Evolutionary conservation across 2,113 vertebrate genomes (phyloP), one percentile per base, ranked within the genome.

Genomic region (Eurypyga helias): DNA sequence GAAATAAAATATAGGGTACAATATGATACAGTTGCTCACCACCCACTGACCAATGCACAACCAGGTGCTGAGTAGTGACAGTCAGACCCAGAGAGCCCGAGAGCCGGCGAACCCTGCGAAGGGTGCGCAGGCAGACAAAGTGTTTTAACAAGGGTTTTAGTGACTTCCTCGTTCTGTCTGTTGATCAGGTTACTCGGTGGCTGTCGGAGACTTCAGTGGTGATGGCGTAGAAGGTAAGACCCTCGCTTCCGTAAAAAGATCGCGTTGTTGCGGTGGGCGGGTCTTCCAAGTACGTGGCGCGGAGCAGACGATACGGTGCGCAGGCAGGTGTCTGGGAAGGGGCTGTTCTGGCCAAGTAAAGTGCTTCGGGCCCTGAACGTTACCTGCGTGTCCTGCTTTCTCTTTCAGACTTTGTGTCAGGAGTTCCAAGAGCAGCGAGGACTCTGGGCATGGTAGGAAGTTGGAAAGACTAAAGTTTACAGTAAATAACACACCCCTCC

Each of bases 341-440:
- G 75, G 11, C 76, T 62, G 17, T 14, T 67, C 14, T 55, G 10
- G 36, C 81, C 51, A 71, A 65, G 31, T 20, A 31, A 69, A 87
- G 24, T 19, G 18, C 52, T 71, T 81, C 69, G 49, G 13, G 57
- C 75, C 5, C 29, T 86, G 61, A 43, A 31, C 21, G 13, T 57
- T 67, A 19, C 0, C 24, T 64, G 28, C 1, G 33, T 94, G 17
- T 79, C 41, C 73, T 75, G 64, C 67, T 88, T 95, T 97, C 15
- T 61, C 17, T 97, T 93, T 89, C 84, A 99, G 99, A 99, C 97
- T 99, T 99, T 57, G 98, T 99, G 45, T 99, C 99, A 10, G 99
- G 99, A 67, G 99, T 99, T 7, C 99, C 99, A n/a, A 98, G 99
- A 90, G 99, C 99, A 60, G 99, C 99, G 4, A 99, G 99, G 70